phyloP scores from a whole-genome alignment of 2,113 vertebrate genomes.

The Rana temporaria region DNA sequence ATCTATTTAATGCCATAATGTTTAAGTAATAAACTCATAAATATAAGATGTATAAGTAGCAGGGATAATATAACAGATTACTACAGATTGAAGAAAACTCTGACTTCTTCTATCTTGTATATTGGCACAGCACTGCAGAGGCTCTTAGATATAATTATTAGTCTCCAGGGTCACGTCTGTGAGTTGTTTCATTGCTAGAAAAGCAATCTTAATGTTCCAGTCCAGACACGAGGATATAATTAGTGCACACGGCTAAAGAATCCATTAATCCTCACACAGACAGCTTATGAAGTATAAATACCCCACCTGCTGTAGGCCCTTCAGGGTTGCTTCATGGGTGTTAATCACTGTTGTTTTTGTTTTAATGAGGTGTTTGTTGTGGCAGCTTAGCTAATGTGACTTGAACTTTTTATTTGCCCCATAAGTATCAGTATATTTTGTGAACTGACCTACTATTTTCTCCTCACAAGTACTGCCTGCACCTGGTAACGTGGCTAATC shows the following conservation, averaged over 20 bases:
- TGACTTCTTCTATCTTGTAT: not conserved
- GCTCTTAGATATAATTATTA: slow-evolving; percentile 5
- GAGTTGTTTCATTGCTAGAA: not conserved
- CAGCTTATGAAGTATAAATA: slow-evolving; percentile 3
- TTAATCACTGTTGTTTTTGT: slow-evolving; percentile 14
- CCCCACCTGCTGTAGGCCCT: not conserved
- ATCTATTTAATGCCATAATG: not conserved
- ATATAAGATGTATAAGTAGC: not conserved
- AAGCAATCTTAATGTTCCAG: slow-evolving; percentile 18
- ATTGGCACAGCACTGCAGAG: not conserved
- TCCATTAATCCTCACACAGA: slow-evolving; percentile 7
- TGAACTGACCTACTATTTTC: not conserved
- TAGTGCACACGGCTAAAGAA: slow-evolving; percentile 17
- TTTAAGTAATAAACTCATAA: not conserved
- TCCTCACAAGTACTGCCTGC: not conserved
- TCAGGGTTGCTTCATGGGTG: slow-evolving; percentile 7
- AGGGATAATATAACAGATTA: not conserved
- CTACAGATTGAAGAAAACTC: not conserved
- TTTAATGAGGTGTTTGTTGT: slow-evolving; percentile 16
- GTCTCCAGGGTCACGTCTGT: not conserved
- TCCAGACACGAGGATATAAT: not conserved
- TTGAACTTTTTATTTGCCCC: slow-evolving; percentile 2
- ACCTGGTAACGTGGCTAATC: not conserved
- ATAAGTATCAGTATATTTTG: not conserved
- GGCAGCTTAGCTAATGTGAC: not conserved